phyloP scores from a whole-genome alignment of 2,888 invertebrate species.

The Monochamus alternatus region DNA sequence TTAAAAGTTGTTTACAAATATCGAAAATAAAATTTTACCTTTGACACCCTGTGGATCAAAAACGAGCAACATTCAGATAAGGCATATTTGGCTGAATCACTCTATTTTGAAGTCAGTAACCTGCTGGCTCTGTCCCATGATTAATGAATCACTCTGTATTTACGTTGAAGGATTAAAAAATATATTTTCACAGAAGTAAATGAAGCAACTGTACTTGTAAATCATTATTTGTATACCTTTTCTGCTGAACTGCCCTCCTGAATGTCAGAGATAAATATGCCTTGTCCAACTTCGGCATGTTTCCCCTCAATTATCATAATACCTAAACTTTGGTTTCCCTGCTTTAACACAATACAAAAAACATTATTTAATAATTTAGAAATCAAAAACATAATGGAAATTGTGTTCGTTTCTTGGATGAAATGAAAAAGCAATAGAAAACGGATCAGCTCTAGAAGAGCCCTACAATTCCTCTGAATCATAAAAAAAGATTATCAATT shows the following conservation, averaged over 20 bases:
- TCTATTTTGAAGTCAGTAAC: no score
- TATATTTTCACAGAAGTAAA: background rate
- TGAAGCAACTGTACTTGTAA: conserved; percentile 20
- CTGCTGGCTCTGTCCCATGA: no score
- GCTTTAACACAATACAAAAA: conserved; percentile 60
- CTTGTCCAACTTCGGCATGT: conserved; percentile 92
- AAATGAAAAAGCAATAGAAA: conserved; percentile 4
- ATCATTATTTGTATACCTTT: conserved; percentile 74
- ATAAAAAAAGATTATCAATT: no score
- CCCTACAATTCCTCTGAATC: no score
- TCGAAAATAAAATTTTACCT: no score
- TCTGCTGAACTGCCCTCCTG: conserved; percentile 93
- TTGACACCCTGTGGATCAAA: no score
- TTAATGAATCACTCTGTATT: no score
- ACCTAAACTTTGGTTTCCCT: conserved; percentile 88
- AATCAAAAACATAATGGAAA: conserved; percentile 3
- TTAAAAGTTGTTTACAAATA: no score
- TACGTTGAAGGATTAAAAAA: no score
- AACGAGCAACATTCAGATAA: no score
- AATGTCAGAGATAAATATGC: conserved; percentile 94
- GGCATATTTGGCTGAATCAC: no score
- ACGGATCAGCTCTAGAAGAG: no score
- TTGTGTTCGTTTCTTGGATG: conserved; percentile 3
- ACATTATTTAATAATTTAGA: conserved; percentile 21
- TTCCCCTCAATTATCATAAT: conserved; percentile 97